Base-by-base conservation (phyloP, 2,797 vertebrate species). In the Phataginus tetradactyla region DNA sequence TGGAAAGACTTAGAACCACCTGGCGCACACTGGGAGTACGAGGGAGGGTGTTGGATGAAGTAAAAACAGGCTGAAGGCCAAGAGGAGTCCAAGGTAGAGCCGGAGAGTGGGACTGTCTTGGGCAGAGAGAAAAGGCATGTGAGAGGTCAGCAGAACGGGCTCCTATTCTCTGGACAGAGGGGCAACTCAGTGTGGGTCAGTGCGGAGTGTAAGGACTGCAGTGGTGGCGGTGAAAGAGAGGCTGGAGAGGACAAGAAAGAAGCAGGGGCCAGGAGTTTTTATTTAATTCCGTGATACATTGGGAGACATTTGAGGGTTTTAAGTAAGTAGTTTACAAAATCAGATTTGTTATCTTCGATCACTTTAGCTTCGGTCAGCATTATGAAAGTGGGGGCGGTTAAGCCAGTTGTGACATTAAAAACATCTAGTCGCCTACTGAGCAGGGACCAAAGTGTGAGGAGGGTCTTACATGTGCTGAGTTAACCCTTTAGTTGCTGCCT, bases 151-250 rank as follows among this genome's bases (percentile, higher is more conserved):
- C 51, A 61, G 61, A 39, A 29, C 3, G 21, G 29, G 32, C 23
- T 21, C 11, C 57, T 34, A 11, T 63, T 34, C 53, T 55, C 10
- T 27, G 51, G 27, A 51, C 27, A 51, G 17, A 7, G 27, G 53
- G 37, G 5, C 25, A 29, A 79, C 9, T 34, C 34, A 32, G 34
- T 5, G 5, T 9, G 42, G 8, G 12, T 37, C 37, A 37, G 17
- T 3, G 29, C 25, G 0, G 1, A 92, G 39, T 2, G 3, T 25
- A 51, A 51, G 34, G 42, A n/a, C 27, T 1, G 1, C n/a, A 0
- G 15, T 39, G 42, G 13, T 1, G 10, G 7, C 12, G 17, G 11
- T 34, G 14, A 17, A 51, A 72, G 25, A 20, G 32, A 90, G 20
- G 42, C 32, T 63, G 37, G 20, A 69, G 51, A 49, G 5, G 12